Evolutionary conservation across 1,140 invertebrate species (phyloP), one percentile per base, ranked within the genome.

Genomic region (Bacillus rossius): DNA sequence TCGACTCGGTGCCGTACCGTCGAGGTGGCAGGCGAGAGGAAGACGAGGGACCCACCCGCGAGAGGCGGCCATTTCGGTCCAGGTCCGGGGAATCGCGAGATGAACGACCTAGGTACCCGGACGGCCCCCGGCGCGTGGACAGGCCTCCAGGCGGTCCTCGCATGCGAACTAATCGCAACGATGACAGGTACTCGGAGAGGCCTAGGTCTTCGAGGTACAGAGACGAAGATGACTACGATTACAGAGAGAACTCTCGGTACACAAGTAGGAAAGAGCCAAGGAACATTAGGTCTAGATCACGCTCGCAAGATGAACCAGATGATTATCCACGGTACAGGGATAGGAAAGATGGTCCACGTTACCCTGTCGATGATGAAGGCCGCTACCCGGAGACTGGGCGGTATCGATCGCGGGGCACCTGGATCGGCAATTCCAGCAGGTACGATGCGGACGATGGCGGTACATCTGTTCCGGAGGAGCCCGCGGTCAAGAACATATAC

Each of bases 401-500:
- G 19, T 22, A 29, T 41, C 42, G 37, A 7, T 50, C 48, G 29
- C 38, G 37, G 22, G 40, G 53, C n/a, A 25, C 53, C 2, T 42
- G 53, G 19, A 25, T 38, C 1, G 40, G 37, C 43, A 7, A 23
- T 22, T 19, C 37, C 20, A 41, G 53, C 23, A 22, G 29, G 17
- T 16, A 41, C 23, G 53, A 55, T 0, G 10, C 38, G 4, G 53
- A 55, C 20, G 53, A 55, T 8, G 17, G 13, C 8, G 37, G 38
- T 23, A 3, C 20, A 8, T 8, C 38, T n/a, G 42, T 19, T 37
- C 29, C 56, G 4, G 57, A 59, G 20, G 26, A 51, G 25, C 49
- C 52, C 13, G 53, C 42, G 45, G 13, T 43, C 0, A 25, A 45
- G 41, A 84, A 85, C 65, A 82, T 80, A 3, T 89, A 89, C 64